phyloP scores from a whole-genome alignment of 2,113 vertebrate species.

The Myrmecophaga tridactyla region DNA sequence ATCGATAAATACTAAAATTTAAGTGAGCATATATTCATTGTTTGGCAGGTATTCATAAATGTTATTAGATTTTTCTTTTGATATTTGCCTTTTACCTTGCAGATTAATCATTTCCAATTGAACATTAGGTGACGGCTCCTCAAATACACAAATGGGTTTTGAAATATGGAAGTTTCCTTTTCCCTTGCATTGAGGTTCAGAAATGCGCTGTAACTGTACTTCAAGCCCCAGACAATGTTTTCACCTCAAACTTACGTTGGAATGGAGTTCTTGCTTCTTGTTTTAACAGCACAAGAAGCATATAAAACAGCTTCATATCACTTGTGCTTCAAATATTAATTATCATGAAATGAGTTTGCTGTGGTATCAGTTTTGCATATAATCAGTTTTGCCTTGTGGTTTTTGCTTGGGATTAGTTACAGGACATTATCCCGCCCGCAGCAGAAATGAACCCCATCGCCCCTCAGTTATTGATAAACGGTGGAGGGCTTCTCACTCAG shows the following conservation, averaged over 20 bases:
- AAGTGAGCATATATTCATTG: too few relatives aligned
- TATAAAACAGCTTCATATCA: not conserved
- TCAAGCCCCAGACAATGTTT: rapidly evolving
- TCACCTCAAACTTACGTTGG: rapidly evolving
- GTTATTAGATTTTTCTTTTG: not conserved
- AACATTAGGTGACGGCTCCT: not conserved
- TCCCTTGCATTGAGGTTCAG: not conserved
- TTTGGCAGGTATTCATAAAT: not conserved
- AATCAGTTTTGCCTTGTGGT: not conserved
- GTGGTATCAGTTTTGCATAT: not conserved
- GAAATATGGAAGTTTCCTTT: not conserved
- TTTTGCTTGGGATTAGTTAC: not conserved
- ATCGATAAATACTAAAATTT: not conserved
- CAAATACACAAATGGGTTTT: not conserved
- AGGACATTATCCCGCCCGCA: not conserved
- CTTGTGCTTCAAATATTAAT: not conserved
- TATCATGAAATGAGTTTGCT: not conserved
- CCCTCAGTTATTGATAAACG: not conserved
- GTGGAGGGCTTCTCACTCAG: not conserved
- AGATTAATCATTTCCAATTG: not conserved
- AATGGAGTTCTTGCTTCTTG: rapidly evolving
- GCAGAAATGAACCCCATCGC: not conserved
- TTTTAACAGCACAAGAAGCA: not conserved
- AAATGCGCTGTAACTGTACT: not conserved
- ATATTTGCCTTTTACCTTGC: not conserved